phyloP scores from a whole-genome alignment of 2,797 vertebrate species.

The Amphiprion clarkii region DNA sequence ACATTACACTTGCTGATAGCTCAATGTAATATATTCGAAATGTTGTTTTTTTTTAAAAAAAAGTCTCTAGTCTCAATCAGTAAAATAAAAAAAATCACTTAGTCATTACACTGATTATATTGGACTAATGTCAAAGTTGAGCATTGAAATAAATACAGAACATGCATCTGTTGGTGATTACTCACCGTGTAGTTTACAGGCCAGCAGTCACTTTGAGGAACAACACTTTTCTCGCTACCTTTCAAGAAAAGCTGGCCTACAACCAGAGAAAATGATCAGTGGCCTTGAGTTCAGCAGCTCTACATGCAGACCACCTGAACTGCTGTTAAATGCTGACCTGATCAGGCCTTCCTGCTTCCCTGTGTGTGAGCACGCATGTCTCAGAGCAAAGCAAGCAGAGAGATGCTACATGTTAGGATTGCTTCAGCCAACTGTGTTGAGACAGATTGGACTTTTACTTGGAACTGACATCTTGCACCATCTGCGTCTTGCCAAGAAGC shows the following conservation, averaged over 20 bases:
- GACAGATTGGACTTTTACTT: conserved; percentile 82
- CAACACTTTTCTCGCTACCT: conserved; percentile 33
- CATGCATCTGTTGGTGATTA: conserved; percentile 54
- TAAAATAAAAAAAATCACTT: background rate
- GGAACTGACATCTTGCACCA: conserved; percentile 76
- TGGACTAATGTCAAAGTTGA: conserved; percentile 6
- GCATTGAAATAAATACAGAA: conserved; percentile 15
- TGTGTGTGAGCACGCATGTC: conserved; percentile 68
- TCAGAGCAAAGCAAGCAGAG: conserved; percentile 79
- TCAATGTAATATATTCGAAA: background rate
- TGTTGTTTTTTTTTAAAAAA: no score
- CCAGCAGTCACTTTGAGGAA: conserved; percentile 11
- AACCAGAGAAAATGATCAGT: conserved; percentile 50
- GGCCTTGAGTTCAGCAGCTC: conserved; percentile 46
- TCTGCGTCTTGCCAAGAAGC: conserved; percentile 79
- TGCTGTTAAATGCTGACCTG: conserved; percentile 63
- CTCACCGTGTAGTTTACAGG: conserved; percentile 8
- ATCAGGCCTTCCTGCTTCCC: conserved; percentile 70
- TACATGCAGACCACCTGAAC: conserved; percentile 65
- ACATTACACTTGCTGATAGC: conserved; percentile 7
- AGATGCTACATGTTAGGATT: conserved; percentile 73
- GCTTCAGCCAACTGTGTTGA: conserved; percentile 75
- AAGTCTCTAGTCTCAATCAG: background rate
- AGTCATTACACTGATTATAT: conserved; percentile 10
- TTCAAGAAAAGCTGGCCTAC: conserved; percentile 32